These are phyloP conservation scores for Perodicticus potto DNA, from an alignment of 2,797 vertebrate species.

Conservation along the genomic window DNA sequence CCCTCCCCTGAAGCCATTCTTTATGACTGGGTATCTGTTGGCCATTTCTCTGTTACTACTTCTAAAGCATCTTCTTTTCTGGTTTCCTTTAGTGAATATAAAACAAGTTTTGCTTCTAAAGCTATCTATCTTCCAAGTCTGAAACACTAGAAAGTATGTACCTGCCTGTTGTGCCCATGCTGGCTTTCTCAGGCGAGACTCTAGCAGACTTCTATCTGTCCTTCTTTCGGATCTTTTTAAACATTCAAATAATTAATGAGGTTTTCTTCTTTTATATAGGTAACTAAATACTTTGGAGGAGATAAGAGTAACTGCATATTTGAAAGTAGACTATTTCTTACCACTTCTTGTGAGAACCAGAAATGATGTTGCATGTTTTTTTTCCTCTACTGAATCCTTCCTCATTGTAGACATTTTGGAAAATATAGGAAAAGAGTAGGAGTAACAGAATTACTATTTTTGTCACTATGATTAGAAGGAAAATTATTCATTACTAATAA, in stretches of 20 bases:
- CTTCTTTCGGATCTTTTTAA: slow-evolving; percentile 25
- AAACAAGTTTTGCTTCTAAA: slow-evolving; percentile 14
- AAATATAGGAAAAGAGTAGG: background rate
- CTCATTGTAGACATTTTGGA: slow-evolving; percentile 26
- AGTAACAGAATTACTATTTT: background rate
- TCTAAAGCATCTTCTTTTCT: background rate
- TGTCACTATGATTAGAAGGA: background rate
- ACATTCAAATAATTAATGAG: slow-evolving; percentile 26
- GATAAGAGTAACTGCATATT: background rate
- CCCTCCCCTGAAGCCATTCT: background rate
- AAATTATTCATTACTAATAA: background rate
- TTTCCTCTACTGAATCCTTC: background rate
- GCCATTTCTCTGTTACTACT: background rate
- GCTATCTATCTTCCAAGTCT: background rate
- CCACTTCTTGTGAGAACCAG: background rate
- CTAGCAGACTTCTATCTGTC: background rate
- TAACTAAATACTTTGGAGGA: background rate
- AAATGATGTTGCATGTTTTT: background rate
- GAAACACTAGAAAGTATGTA: background rate
- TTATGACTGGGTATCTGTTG: background rate
- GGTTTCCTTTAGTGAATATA: background rate
- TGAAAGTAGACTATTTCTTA: slow-evolving; percentile 40
- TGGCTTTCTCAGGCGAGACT: background rate
- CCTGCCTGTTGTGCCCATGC: background rate
- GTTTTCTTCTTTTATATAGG: slow-evolving; percentile 13